These are phyloP conservation scores for Pluvialis apricaria DNA, from an alignment of 2,113 vertebrate genomes.

Conservation along the genomic window DNA sequence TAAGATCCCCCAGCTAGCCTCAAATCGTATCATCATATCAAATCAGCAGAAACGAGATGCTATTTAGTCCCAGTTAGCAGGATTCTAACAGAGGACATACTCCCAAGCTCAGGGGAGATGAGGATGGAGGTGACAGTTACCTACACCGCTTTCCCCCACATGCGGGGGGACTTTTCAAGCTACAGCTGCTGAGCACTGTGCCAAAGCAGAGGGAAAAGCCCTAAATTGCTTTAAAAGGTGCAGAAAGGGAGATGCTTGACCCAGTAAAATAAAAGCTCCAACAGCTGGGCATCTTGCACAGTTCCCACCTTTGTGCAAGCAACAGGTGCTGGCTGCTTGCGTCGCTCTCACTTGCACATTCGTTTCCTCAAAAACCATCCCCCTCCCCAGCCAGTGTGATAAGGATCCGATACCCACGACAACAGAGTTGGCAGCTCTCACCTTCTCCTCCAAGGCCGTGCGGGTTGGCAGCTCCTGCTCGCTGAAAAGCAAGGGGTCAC, in stretches of 20 bases:
- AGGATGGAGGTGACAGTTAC: background rate
- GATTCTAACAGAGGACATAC: background rate
- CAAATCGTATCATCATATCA: fast-evolving
- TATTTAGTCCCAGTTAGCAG: background rate
- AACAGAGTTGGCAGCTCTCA: conserved; percentile 45
- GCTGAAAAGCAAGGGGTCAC: conserved; percentile 67
- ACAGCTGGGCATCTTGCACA: fast-evolving
- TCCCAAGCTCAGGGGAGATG: background rate
- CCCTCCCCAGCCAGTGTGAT: background rate
- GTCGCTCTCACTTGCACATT: background rate
- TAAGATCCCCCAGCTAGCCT: too few species aligned
- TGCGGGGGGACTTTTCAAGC: background rate
- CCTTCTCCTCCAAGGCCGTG: conserved; percentile 86
- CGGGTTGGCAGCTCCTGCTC: conserved; percentile 85
- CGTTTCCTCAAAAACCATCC: background rate
- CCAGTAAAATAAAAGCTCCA: background rate
- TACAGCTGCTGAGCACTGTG: background rate
- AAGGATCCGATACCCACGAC: background rate
- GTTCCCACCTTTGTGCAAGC: background rate
- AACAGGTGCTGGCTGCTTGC: background rate
- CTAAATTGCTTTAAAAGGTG: background rate
- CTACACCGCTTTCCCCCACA: background rate
- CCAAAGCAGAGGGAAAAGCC: background rate
- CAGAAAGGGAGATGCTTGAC: background rate
- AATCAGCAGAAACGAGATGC: fast-evolving